Base-by-base conservation (phyloP, 1,140 invertebrate genomes). In the Zaprionus davidi region DNA sequence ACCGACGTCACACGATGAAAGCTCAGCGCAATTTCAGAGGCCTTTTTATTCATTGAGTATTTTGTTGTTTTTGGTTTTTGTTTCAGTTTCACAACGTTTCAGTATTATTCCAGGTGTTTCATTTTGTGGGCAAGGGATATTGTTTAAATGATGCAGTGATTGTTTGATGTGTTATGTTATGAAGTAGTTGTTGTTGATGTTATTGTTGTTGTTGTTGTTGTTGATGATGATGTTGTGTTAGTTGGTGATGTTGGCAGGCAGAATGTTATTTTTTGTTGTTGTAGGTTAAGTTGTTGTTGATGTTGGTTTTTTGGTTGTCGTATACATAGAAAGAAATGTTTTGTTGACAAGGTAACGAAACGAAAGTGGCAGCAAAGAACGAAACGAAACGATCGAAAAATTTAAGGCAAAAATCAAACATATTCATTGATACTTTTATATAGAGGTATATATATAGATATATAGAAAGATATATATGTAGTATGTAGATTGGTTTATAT, bases 1-100 rank as follows among this genome's bases (percentile, higher is more conserved):
- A 94, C 85, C 51, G 93, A 93, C 82, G 93, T 94, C 79, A 94
- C 83, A 76, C 93, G 93, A 83, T 94, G 93, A 64, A 94, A 93
- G 82, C 93, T 93, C 82, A 92, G 79, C 75, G 93, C 92, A 70
- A 93, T 91, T 82, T 94, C 93, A 62, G 92, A 85, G 34, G 93
- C 93, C 93, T 91, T 82, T 46, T 41, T 49, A 65, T 69, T 64
- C 20, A 63, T 62, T 67, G 63, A 59, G 57, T 57, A 55, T 69
- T 80, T 53, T 49, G 44, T 55, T 24, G 17, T 44, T 36, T 56
- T 60, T 68, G 64, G 62, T 28, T 46, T 17, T 13, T 59, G 11
- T 72, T 76, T 78, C 53, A 68, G 20, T 69, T 75, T 69, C 49
- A 69, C 64, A 65, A 67, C 46, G 51, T 68, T 44, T 60, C 38